Evolutionary conservation across 2,113 vertebrate species (phyloP), one percentile per base, ranked within the genome.

Genomic region (Mionectes macconnelli): DNA sequence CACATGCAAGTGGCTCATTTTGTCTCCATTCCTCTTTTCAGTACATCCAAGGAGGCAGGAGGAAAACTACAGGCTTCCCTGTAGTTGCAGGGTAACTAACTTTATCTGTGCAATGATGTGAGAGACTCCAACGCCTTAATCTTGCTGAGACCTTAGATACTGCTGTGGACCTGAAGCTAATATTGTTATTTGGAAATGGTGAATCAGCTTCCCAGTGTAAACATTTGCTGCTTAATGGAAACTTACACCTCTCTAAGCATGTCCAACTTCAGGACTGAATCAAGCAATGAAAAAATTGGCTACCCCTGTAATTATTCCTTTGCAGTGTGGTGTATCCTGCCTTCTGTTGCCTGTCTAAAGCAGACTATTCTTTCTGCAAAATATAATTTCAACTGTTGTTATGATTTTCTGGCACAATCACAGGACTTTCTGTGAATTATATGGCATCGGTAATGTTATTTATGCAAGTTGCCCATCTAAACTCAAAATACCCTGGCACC

Each of bases 401-500:
- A 80, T 21, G 76, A 93, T 83, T 89, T 95, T 69, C 75, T 94
- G 77, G 80, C 94, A 88, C 55, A 63, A 37, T 67, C 81, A 52
- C 50, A 30, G 77, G 70, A 86, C 56, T 90, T 89, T 92, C 53
- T 94, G 86, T 50, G 93, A 74, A 79, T 68, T 53, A 84, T 84
- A 87, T 59, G 47, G 79, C 77, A 95, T 89, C 0, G 0, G 56
- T 53, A 73, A 87, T 16, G 86, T 69, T 96, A 93, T 95, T 96
- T 96, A 93, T 83, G 73, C 87, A 92, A 95, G 92, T 78, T 95
- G 62, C 81, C 70, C 75, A 83, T 77, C 81, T 81, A 76, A 90
- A 93, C 73, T 81, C 73, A 72, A 90, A 86, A 93, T 87, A 74
- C 76, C 12, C 84, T 56, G 94, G 82, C 95, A 80, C n/a, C 9